Evolutionary conservation across 2,888 invertebrate species (phyloP), one percentile per base, ranked within the genome.

Genomic region (Meloe dianella): DNA sequence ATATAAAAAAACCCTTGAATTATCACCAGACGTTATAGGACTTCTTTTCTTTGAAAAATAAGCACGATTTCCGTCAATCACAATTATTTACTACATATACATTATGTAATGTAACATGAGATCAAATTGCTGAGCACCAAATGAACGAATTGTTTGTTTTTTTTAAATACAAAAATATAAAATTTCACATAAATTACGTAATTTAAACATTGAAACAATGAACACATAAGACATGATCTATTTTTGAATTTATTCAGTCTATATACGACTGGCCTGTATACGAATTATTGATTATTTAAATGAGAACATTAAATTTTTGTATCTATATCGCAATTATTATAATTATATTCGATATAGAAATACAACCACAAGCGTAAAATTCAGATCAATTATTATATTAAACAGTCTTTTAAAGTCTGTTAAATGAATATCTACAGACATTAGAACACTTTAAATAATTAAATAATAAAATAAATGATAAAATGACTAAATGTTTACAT

Each of bases 51-150:
- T 47, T 38, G 14, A 38, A 38, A 47, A 20, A 47, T 47, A 47
- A 47, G 47, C 47, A 47, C 47, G 17, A 20, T 47, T 9, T 47
- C 47, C 47, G 47, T 47, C 17, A 47, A 47, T 47, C 47, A 47
- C 47, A 47, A 47, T 47, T 47, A 38, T 38, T 38, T n/a, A 38
- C 14, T n/a, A 14, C 14, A 32, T 32, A 32, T 32, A 38, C 38
- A n/a, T 38, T 9, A 47, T 47, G 20, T 47, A 47, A 41, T 20
- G 47, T 57, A 58, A n/a, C n/a, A n/a, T 57, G 67, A 67, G 64
- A 64, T 67, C 64, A 64, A 59, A 56, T 67, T 67, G 64, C 67
- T 64, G 67, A 67, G 67, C 67, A 67, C 64, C 64, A 67, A 67
- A 67, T 60, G 17, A 47, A 47, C 17, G 9, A 9, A n/a, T n/a